Evolutionary conservation across 2,113 vertebrate species (phyloP).

Genomic region (Hemiscyllium ocellatum): DNA sequence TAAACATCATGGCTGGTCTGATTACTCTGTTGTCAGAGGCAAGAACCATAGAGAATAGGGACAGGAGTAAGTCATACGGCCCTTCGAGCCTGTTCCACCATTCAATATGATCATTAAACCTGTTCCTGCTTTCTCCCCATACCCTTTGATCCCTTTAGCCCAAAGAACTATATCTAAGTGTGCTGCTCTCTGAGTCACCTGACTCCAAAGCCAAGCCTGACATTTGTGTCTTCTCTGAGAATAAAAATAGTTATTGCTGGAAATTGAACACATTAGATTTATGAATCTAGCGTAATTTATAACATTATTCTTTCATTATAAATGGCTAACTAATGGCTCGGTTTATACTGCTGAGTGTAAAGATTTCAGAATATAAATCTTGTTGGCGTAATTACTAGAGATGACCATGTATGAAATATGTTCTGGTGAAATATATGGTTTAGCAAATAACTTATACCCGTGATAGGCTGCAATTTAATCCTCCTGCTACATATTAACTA

Average conservation of each 20-base stretch:
- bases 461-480: neutral
- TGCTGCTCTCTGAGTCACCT: neutral
- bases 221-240: neutral
- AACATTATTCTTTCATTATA: constrained; percentile 30
- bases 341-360: constrained; percentile 17
- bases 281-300: neutral
- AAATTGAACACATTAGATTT: constrained; percentile 21
- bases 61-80: too few species aligned
- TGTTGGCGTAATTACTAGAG: constrained; percentile 7
- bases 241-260: constrained; percentile 21
- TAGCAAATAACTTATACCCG: neutral
- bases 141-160: too few species aligned
- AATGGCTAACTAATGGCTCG: constrained; percentile 24
- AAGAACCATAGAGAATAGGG: too few species aligned
- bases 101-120: too few species aligned
- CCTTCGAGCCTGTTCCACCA: too few species aligned
- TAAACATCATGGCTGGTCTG: too few species aligned
- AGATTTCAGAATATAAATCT: constrained; percentile 2
- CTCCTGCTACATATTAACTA: neutral
- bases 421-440: neutral
- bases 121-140: too few species aligned
- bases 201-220: neutral
- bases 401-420: constrained; percentile 6
- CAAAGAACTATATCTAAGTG: too few species aligned
- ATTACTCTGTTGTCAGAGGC: too few species aligned